Conservation (phyloP, 2,797 vertebrate species). For the Numenius phaeopus region DNA sequence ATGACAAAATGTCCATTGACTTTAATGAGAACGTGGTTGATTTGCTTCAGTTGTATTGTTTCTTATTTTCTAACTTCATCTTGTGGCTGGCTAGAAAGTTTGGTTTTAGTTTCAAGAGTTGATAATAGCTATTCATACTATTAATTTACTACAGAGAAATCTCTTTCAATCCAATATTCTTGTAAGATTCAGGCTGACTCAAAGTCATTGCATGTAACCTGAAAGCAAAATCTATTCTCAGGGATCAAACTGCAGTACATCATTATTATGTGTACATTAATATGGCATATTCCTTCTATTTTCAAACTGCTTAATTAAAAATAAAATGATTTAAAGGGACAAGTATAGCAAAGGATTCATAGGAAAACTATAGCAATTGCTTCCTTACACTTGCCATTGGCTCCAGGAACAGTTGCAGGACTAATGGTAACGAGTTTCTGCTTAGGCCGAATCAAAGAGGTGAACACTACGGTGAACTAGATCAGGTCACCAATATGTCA, state of each 20-base stretch:
- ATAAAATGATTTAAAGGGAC: background rate
- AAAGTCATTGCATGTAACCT: background rate
- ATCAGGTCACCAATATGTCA: background rate
- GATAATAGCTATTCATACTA: background rate
- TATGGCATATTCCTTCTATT: background rate
- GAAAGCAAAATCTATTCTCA: background rate
- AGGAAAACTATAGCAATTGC: background rate
- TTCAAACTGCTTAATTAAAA: background rate
- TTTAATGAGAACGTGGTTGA: conserved; percentile 27
- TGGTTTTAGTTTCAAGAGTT: background rate
- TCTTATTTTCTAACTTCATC: conserved; percentile 28
- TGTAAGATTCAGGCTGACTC: background rate
- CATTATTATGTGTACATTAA: background rate
- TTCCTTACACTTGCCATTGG: background rate
- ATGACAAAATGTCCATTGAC: background rate
- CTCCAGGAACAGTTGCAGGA: background rate
- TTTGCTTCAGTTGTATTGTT: conserved; percentile 1
- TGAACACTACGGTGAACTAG: background rate
- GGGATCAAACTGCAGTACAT: background rate
- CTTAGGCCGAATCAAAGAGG: background rate
- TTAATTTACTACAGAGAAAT: conserved; percentile 20
- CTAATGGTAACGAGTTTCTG: background rate
- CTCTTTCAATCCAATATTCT: background rate
- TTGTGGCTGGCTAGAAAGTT: background rate
- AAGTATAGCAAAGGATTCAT: background rate